Percentiles rank a stretch among this genome's conserved stretches.
Conservation (phyloP, 2,113 vertebrate species). For the Typhlomys cinereus region DNA sequence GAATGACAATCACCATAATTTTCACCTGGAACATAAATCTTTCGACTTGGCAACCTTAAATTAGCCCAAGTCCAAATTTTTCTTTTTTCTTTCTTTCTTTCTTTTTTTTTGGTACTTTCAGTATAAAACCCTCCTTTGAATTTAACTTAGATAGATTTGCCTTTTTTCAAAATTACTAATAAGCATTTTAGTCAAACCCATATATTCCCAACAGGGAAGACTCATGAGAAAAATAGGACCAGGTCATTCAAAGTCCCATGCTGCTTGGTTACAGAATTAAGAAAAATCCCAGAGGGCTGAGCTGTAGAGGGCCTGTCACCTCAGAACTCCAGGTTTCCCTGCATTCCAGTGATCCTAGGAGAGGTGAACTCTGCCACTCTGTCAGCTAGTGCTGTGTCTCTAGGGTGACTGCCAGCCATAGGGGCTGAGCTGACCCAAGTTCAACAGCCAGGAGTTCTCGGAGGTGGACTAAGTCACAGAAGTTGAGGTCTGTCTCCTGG, state of each 20-base stretch:
- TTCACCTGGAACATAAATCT: background rate
- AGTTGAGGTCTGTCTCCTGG: fast-evolving
- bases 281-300: background rate
- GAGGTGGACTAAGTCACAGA: fast-evolving
- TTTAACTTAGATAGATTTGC: background rate
- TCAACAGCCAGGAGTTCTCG: background rate
- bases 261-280: background rate
- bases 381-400: fast-evolving
- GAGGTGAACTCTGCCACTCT: fast-evolving
- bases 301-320: too few relatives aligned
- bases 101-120: too few relatives aligned
- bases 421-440: background rate
- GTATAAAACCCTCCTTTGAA: background rate
- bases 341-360: background rate
- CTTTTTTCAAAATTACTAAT: background rate
- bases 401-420: fast-evolving
- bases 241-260: too few relatives aligned
- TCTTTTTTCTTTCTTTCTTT: background rate
- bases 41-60: background rate
- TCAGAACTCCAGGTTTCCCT: background rate
- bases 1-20: background rate
- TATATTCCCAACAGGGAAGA: background rate
- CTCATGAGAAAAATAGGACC: background rate
- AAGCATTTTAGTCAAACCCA: background rate
- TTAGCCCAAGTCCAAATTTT: background rate